Conservation (phyloP, 1,140 invertebrate genomes). For the Leguminivora glycinivorella region DNA sequence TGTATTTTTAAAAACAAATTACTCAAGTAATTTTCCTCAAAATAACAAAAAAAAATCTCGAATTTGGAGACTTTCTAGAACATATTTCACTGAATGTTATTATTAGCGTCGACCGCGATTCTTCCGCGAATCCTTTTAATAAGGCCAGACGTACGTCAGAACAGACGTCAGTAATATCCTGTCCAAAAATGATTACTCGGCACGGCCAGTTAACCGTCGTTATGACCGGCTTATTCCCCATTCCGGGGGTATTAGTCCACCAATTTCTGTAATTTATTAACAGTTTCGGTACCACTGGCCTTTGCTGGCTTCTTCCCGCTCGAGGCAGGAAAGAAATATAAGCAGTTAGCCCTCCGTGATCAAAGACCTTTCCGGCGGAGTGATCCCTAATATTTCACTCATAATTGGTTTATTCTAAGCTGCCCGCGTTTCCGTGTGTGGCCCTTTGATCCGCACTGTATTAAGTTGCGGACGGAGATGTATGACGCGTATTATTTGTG, state of each 20-base stretch:
- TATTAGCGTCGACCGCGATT: slow-evolving; percentile 35
- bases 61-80: not conserved
- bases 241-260: slow-evolving; percentile 75
- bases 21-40: not conserved
- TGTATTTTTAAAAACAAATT: no score
- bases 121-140: slow-evolving; percentile 62
- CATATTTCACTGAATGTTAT: not conserved
- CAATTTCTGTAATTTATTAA: slow-evolving; percentile 77
- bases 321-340: slow-evolving; percentile 64
- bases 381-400: slow-evolving; percentile 79
- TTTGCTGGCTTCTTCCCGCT: slow-evolving; percentile 68
- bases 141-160: slow-evolving; percentile 57
- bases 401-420: slow-evolving; percentile 79
- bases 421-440: slow-evolving; percentile 72
- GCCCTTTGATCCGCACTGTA: slow-evolving; percentile 76
- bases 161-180: slow-evolving; percentile 74
- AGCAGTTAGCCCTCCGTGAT: slow-evolving; percentile 64
- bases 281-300: slow-evolving; percentile 39
- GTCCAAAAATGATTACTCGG: slow-evolving; percentile 73
- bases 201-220: slow-evolving; percentile 69
- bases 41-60: not conserved
- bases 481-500: slow-evolving; percentile 67
- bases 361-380: slow-evolving; percentile 67
- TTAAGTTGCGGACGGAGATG: slow-evolving; percentile 69
- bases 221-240: slow-evolving; percentile 72